phyloP scores from a whole-genome alignment of 2,113 vertebrate genomes.

The Pogonocichla stellata region DNA sequence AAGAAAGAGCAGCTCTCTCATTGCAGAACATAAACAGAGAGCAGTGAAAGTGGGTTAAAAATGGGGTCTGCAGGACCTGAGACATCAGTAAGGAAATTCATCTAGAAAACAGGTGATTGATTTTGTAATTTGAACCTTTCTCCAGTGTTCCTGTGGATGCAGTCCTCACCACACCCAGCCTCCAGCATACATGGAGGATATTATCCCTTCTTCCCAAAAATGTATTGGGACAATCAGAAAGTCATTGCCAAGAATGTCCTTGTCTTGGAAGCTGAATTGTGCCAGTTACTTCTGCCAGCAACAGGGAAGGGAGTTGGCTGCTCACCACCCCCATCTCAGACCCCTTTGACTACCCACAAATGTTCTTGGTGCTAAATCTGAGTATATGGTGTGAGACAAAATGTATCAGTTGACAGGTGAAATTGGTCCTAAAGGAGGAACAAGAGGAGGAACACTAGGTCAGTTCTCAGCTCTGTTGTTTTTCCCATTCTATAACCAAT shows the following conservation, averaged over 20 bases:
- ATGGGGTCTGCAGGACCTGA: neutral
- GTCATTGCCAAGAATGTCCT: rapidly evolving
- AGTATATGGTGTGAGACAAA: neutral
- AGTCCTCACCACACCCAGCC: neutral
- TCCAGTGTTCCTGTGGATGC: neutral
- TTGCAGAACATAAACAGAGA: neutral
- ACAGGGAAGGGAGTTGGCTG: neutral
- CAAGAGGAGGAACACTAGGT: neutral
- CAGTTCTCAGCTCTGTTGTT: neutral
- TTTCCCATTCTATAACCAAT: neutral
- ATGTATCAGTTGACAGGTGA: neutral
- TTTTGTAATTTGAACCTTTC: neutral
- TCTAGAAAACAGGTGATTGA: neutral
- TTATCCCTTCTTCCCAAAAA: neutral
- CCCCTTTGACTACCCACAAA: neutral
- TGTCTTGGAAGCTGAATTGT: neutral
- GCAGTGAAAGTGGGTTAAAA: neutral
- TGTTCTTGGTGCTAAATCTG: neutral
- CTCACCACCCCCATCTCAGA: neutral
- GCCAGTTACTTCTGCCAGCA: neutral
- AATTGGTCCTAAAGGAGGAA: neutral
- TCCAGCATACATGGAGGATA: neutral
- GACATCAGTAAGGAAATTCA: neutral
- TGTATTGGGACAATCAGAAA: neutral
- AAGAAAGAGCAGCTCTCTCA: neutral